Evolutionary conservation across 2,113 vertebrate species (phyloP).

Genomic region (Cisticola juncidis): DNA sequence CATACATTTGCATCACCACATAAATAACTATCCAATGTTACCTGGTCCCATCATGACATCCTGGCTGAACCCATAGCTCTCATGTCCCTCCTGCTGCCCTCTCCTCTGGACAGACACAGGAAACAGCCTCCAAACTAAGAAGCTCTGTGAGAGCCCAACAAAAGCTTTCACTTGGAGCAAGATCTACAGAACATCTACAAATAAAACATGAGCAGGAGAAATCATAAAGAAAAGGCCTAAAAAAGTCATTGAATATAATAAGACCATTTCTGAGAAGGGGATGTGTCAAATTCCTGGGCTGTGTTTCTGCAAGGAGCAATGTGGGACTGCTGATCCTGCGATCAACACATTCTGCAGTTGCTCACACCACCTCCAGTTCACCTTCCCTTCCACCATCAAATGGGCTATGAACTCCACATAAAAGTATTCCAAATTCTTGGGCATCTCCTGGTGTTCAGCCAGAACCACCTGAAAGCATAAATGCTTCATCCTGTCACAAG

Average conservation of each 20-base stretch:
- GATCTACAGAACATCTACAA: not conserved
- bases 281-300: not conserved
- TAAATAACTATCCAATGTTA: not conserved
- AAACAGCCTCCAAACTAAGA: not conserved
- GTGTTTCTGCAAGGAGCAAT: not conserved
- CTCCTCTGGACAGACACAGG: not conserved
- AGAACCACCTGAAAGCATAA: not conserved
- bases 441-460: not conserved
- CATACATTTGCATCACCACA: not conserved
- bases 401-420: accelerated
- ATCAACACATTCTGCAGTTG: not conserved
- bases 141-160: not conserved
- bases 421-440: not conserved
- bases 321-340: not conserved
- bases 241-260: not conserved
- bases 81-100: not conserved
- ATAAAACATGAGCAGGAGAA: not conserved
- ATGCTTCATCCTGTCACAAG: not conserved
- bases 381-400: not conserved
- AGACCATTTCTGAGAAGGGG: not conserved
- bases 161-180: not conserved
- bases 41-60: not conserved
- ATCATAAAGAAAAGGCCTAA: not conserved
- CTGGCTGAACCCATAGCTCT: not conserved
- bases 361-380: not conserved